phyloP scores from a whole-genome alignment of 2,113 vertebrate species.

The Brachirus orientalis region DNA sequence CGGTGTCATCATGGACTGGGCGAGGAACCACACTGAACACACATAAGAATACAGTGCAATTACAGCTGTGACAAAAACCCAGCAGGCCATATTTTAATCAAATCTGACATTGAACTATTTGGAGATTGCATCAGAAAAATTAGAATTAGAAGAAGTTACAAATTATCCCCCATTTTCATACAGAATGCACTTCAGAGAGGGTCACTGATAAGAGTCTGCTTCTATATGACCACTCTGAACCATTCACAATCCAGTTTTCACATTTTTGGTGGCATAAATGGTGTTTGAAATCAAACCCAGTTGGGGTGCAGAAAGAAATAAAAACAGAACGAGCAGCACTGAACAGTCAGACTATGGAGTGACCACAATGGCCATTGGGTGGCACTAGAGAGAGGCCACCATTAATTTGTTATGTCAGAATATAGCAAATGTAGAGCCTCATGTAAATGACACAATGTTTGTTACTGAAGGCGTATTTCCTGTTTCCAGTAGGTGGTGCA shows the following conservation, averaged over 20 bases:
- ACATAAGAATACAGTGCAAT: neutral
- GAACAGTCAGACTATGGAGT: too few relatives aligned
- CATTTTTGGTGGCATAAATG: neutral
- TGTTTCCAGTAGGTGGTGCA: too few relatives aligned
- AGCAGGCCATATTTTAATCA: conserved; percentile 5
- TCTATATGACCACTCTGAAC: neutral
- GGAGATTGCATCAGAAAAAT: conserved; percentile 26
- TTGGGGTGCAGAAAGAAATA: neutral
- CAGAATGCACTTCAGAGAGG: conserved; percentile 2
- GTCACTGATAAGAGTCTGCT: neutral
- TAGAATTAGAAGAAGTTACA: too few relatives aligned
- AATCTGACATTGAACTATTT: too few relatives aligned
- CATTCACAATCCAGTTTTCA: conserved; percentile 2
- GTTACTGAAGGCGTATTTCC: too few relatives aligned
- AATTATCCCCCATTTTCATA: conserved; percentile 10
- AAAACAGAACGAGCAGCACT: too few relatives aligned
- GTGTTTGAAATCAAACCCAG: neutral
- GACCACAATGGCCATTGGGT: too few relatives aligned
- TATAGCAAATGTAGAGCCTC: too few relatives aligned
- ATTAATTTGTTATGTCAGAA: too few relatives aligned
- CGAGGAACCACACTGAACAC: neutral
- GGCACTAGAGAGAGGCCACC: too few relatives aligned
- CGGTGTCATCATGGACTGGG: neutral
- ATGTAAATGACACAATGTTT: too few relatives aligned
- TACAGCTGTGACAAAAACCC: conserved; percentile 15